Evolutionary conservation across 1,140 invertebrate species (phyloP), one percentile per base, ranked within the genome.

Genomic region (Littorina saxatilis): DNA sequence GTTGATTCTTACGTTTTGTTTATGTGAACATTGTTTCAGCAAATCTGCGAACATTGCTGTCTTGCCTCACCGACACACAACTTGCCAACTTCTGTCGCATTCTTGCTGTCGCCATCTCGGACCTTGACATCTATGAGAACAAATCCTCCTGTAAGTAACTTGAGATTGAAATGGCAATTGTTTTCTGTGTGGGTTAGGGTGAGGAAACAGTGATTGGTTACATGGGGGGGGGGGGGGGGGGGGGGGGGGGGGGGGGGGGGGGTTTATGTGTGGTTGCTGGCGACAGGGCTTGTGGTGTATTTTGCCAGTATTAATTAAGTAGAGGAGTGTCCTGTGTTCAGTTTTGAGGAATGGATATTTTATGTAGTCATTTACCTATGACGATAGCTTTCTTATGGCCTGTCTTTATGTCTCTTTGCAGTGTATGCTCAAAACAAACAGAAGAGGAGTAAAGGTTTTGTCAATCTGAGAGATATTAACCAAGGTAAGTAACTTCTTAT

Each of bases 61-160:
- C 83, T 29, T 86, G 86, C 61, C 81, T 92, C 0, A 88, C 89
- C 80, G 92, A 92, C 77, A 84, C 87, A 58, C 89, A 91, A 72
- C 82, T 92, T 27, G 90, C 91, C 13, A 92, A 92, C 79, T 91
- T 92, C 81, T 92, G 91, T 84, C 86, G 91, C 43, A 91, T 92
- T 77, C 85, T 92, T 15, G 91, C 92, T 79, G 90, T 92, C 23
- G 91, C 90, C 37, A 91, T 92, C 73, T 92, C 92, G 47, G 91
- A 92, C 83, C 84, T 92, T 2, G 92, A 92, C 83, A 91, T 92
- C 29, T 91, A 91, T 82, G 92, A 92, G 84, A 91, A 92, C 82
- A 92, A 92, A 84, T 90, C 90, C 15, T 91, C 91, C 55, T 88
- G 90, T 92, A 87, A 90, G 89, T 89, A 37, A 35, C 27, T 2